Evolutionary conservation across 2,797 vertebrate species (phyloP), one percentile per base, ranked within the genome.

Genomic region (Mormyrus proboscirostris): DNA sequence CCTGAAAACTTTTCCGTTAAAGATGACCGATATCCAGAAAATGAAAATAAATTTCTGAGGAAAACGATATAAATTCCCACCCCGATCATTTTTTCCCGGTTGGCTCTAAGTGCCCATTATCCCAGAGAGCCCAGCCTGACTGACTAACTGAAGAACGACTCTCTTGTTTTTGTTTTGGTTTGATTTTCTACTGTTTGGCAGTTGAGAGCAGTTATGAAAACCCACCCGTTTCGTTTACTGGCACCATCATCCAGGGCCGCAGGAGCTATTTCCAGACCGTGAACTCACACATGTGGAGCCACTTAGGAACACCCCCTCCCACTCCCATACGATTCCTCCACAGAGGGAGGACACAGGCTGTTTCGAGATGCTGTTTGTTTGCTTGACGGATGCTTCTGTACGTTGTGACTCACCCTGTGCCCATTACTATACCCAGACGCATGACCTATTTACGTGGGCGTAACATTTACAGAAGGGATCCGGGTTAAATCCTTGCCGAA

Each of bases 221-320:
- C 62, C 50, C 88, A 90, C 12, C 22, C 88, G 69, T 55, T 53
- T 69, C 69, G 79, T 89, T 91, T 89, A 62, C 88, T 79, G 88
- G 89, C 91, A 82, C 7, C n/a, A 59, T 88, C 85, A 87, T 90
- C 90, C 55, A 90, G 90, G 86, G 59, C 90, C 92, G 76, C 91
- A 90, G 90, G 89, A 91, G 89, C 92, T 91, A 91, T 90, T 92
- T 90, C 88, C 88, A 92, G 90, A 38, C 89, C 50, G 59, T 25
- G 19, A 84, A 90, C 92, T 87, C 51, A 86, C 87, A 90, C 91
- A 91, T 92, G 90, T 92, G 92, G 92, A 88, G 90, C 90, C 90
- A 91, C 90, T 92, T 91, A 91, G 88, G 29, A 51, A 87, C 82
- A 55, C 49, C 50, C 65, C 38, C 82, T 25, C 57, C 49, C 50